Base-by-base conservation (phyloP, 1,140 invertebrate genomes). In the Dendroctonus ponderosae region DNA sequence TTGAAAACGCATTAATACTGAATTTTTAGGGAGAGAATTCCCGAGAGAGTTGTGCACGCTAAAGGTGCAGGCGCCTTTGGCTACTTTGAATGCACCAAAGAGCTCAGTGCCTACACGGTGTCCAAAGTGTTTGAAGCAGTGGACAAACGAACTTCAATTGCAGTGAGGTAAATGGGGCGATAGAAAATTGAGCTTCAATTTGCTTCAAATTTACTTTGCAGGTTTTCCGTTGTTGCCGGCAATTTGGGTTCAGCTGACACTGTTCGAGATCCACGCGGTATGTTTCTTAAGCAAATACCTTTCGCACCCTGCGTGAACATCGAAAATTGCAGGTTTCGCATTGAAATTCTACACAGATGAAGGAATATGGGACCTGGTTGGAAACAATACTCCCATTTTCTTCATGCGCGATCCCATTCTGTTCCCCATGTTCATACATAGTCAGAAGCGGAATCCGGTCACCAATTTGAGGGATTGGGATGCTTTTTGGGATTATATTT, bases 61-160 rank as follows among this genome's bases (percentile, higher is more conserved):
- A 97, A 97, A 81, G 96, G 95, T 72, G 89, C 90, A 50, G 93
- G 92, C 61, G 95, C 95, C 2, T 95, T 94, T 81, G 96, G 96
- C 0, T 95, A 94, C 73, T 96, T 97, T 76, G 93, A 96, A 81
- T 90, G 94, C 5, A 97, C 93, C 0, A 87, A 97, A 74, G 92
- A 97, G 75, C 92, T 98, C n/a, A 86, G 85, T 2, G 87, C 91
- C 62, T 96, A 94, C 74, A 87, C 82, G 49, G 93, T 91, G 68
- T 93, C 94, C 0, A 87, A 87, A 56, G 79, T 96, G 0, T 97
- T 98, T 79, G 86, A 88, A 46, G 78, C 82, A 49, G 83, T 96
- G 43, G 94, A 93, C 26, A 96, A 96, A 76, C 85, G 83, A 70
- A 97, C 94, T 7, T 89, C 90, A 0, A 78, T 95, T 15, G 89